Base-by-base conservation (phyloP, 2,888 invertebrate genomes). In the Metellina segmentata region DNA sequence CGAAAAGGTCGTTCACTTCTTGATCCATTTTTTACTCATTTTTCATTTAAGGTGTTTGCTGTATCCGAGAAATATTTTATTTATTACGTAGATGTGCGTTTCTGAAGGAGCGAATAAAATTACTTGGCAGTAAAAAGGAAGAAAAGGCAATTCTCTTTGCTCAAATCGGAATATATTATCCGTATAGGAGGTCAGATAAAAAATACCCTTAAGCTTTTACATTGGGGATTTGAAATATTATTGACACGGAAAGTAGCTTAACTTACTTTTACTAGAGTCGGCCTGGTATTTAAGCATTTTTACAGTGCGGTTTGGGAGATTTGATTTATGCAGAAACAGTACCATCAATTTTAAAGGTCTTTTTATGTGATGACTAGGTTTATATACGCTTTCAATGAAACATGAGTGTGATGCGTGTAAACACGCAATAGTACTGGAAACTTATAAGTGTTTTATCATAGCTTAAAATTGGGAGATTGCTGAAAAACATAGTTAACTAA, bases 1-100 rank as follows among this genome's bases (percentile, higher is more conserved):
- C 61, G 11, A 11, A 61, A 61, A 61, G 61, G 16, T 9, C 8
- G 11, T 9, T 9, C 61, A 34, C 34, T 34, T 34, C 13, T 69
- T 69, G 16, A 13, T 72, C 72, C 72, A 20, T 72, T 72, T 19
- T 72, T 20, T 72, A 19, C 70, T 81, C 34, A 70, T 49, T 71
- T 81, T 81, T 72, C 72, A 72, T 72, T 20, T 72, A 9, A 69
- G 72, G 72, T 19, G 72, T 19, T 16, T n/a, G 34, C 11, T 69
- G 69, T 13, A 69, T 34, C 34, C 16, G 61, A 16, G 61, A 61
- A 9, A 16, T 61, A 16, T 9, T 7, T 61, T 61, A 61, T 61
- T 61, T 61, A 61, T 61, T 61, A 16, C 61, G 16, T 16, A 16
- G 13, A 16, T 61, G 61, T 61, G 61, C 61, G 11, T 61, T 61